Evolutionary conservation across 1,140 invertebrate genomes (phyloP), one percentile per base, ranked within the genome.

Genomic region (Phymastichus coffea): DNA sequence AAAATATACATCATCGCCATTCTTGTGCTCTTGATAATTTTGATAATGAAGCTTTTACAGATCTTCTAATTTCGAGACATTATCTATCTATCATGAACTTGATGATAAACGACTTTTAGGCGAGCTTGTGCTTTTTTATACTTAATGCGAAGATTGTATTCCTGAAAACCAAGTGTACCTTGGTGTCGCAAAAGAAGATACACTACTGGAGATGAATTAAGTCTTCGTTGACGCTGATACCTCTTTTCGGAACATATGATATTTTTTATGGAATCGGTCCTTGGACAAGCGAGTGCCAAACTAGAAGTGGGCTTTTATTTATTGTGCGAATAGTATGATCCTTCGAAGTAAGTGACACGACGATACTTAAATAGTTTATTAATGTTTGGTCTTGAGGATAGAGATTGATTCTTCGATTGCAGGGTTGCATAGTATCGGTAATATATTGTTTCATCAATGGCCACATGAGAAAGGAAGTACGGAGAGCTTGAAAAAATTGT

Each of bases 171-270:
- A 51, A 38, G 20, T 23, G n/a, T 7, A 23, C 33, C 6, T 17
- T 25, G 7, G 8, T 25, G 33, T 38, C 35, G 6, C 48, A 38
- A 15, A 38, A 14, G 17, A 33, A 15, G 23, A 51, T 51, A 35
- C 14, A 38, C 14, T 51, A 51, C 14, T 51, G 48, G 48, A 35
- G 26, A 38, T 51, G 17, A 23, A 38, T 51, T 2, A 51, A 51
- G 14, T 51, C 48, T 6, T 51, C 48, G n/a, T 10, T 51, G n/a
- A 51, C 38, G 48, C 15, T 51, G 4, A 22, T 51, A 37, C 48
- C 48, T 10, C 48, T 51, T 20, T 51, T 51, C 15, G 48, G 48
- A 1, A 51, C 48, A 4, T 51, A 51, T 14, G 48, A 51, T 12
- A 14, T 51, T 9, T 10, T 51, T n/a, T 51, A 51, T n/a, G 35